Evolutionary conservation across 2,888 invertebrate species (phyloP).

Genomic region (Drosophila percnosoma): DNA sequence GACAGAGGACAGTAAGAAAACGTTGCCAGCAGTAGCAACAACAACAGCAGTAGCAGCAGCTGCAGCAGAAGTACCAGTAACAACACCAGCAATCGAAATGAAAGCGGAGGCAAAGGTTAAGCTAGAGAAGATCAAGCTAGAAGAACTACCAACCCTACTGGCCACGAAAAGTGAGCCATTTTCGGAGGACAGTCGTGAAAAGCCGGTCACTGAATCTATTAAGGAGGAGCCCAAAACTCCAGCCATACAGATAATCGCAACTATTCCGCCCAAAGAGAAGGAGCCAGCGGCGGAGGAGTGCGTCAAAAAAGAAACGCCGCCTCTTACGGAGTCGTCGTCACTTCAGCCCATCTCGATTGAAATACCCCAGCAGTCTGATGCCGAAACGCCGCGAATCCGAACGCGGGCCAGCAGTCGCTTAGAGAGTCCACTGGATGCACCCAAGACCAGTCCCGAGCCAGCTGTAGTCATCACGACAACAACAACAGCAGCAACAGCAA

Average conservation of each 20-base stretch:
- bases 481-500: slow-evolving; percentile 18
- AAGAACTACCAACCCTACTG: slow-evolving; percentile 47
- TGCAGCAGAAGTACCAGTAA: slow-evolving; percentile 4
- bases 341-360: slow-evolving; percentile 92
- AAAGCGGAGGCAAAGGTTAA: slow-evolving; percentile 52
- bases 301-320: slow-evolving; percentile 37
- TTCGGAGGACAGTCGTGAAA: slow-evolving; percentile 11
- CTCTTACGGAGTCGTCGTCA: slow-evolving; percentile 33
- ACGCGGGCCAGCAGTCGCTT: slow-evolving; percentile 89
- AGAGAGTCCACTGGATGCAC: slow-evolving; percentile 87
- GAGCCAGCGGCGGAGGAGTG: slow-evolving; percentile 20
- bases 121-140: slow-evolving; percentile 51
- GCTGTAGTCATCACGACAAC: slow-evolving; percentile 5
- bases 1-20: slow-evolving; percentile 48
- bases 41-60: slow-evolving; percentile 21
- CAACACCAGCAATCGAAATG: slow-evolving; percentile 4
- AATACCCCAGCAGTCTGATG: slow-evolving; percentile 88
- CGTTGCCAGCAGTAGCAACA: slow-evolving; percentile 24
- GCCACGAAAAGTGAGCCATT: slow-evolving; percentile 43
- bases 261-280: slow-evolving; percentile 14
- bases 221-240: slow-evolving; percentile 38
- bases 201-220: not conserved
- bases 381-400: slow-evolving; percentile 86
- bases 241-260: slow-evolving; percentile 14
- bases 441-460: slow-evolving; percentile 75